phyloP scores from a whole-genome alignment of 2,888 invertebrate species.

The Nasonia oneida region DNA sequence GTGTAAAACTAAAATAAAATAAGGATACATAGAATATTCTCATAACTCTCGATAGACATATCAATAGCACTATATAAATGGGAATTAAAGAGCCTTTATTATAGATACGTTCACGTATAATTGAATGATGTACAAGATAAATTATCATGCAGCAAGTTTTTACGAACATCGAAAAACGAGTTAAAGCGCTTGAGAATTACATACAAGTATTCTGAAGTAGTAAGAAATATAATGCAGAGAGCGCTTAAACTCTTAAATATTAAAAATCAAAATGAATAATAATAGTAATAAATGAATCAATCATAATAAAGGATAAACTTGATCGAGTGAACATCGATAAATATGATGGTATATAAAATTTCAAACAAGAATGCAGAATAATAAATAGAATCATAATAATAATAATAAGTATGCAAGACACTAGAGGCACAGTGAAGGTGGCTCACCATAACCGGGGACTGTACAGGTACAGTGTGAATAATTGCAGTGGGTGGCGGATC shows the following conservation, averaged over 20 bases:
- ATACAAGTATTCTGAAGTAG: neutral
- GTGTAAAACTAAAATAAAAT: constrained; percentile 27
- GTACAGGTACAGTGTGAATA: constrained; percentile 80
- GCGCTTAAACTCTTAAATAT: constrained; percentile 36
- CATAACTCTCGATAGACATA: constrained; percentile 41
- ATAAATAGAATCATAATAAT: constrained; percentile 33
- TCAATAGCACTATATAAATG: constrained; percentile 30
- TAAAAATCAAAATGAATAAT: constrained; percentile 22
- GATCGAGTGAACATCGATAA: neutral
- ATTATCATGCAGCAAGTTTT: constrained; percentile 43
- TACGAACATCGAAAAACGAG: neutral
- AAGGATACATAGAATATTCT: neutral
- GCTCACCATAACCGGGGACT: constrained; percentile 80
- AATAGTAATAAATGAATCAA: constrained; percentile 17
- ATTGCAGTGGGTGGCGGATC: constrained; percentile 82
- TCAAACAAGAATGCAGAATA: constrained; percentile 42
- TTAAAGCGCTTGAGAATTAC: constrained; percentile 27
- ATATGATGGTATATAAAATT: constrained; percentile 2
- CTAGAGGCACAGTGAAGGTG: constrained; percentile 78
- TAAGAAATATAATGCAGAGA: neutral
- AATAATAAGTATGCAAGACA: constrained; percentile 73
- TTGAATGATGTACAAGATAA: constrained; percentile 11
- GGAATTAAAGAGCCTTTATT: neutral
- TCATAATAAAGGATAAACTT: neutral
- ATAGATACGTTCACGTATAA: constrained; percentile 9